Evolutionary conservation across 2,888 invertebrate species (phyloP), one percentile per base, ranked within the genome.

Genomic region (Uloborus plumipes): DNA sequence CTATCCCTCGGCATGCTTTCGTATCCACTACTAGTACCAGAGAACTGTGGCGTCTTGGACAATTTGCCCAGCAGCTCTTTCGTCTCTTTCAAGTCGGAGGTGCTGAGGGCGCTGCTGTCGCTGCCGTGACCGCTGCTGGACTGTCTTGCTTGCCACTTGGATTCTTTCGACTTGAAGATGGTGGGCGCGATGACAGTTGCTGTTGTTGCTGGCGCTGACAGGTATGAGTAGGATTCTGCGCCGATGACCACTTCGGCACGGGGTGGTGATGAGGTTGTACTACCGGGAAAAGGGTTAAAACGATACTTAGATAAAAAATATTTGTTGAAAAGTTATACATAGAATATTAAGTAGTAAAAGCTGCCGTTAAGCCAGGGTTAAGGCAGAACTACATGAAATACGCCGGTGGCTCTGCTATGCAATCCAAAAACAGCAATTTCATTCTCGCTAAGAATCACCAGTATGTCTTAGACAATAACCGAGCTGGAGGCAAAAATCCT

Each of bases 1-100:
- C 89, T 89, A 89, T 96, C 96, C 83, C 96, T 91, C 9, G 95
- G 94, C 85, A 96, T 94, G 87, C 95, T 96, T 88, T 97, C 97
- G 88, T 97, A 97, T 0, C 97, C 97, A 70, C 91, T 91, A 87
- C 95, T 95, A 88, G 96, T 84, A 4, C 84, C 84, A 13, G 84
- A 84, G 31, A 80, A 81, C 69, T 84, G 80, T 2, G 76, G 77
- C 3, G 71, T 72, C 47, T 84, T 84, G 7, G 78, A 26, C 61
- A 79, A 16, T 18, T 70, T 73, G 2, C 74, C 79, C 20, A 78
- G 47, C 11, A 77, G 69, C 26, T 83, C 83, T 72, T 78, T 83
- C 1, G 83, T 76, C 55, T 82, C 82, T 50, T 83, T 83, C 14
- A 66, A 77, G 39, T 85, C 84, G 76, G 89, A 89, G 85, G 89